A percentile compares a stretch with the other conserved stretches of the same genome.
These are phyloP conservation scores for Eubasilissa regina DNA, from an alignment of 1,140 invertebrate genomes.

Conservation along the genomic window DNA sequence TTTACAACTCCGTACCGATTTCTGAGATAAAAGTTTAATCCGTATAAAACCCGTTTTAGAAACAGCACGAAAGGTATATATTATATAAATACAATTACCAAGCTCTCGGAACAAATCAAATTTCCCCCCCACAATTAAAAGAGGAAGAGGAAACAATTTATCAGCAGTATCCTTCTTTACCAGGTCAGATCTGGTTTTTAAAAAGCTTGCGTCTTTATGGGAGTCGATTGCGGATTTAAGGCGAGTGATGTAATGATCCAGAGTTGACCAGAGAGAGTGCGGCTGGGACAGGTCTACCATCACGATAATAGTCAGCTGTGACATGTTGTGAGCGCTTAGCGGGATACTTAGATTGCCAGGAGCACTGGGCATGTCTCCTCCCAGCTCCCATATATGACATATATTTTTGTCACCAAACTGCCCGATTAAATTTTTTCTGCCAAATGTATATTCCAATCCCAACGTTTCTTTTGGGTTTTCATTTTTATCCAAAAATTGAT, in stretches of 20 bases:
- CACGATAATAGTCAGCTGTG: constrained; percentile 34
- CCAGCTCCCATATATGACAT: constrained; percentile 92
- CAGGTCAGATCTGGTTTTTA: background rate
- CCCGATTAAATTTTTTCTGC: constrained; percentile 82
- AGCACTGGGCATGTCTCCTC: constrained; percentile 69
- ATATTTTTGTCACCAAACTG: constrained; percentile 83
- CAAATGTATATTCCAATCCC: constrained; percentile 90
- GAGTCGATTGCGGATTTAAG: background rate
- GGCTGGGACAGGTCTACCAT: constrained; percentile 52
- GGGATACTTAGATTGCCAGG: constrained; percentile 43
- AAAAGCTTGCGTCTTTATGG: constrained; percentile 1
- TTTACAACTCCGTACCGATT: too few species aligned
- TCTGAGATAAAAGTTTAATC: too few species aligned
- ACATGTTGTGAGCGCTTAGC: constrained; percentile 13
- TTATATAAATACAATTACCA: constrained; percentile 53
- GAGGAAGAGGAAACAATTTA: constrained; percentile 31
- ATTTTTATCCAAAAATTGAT: constrained; percentile 86
- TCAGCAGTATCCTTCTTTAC: background rate
- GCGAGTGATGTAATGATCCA: background rate
- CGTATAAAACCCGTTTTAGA: too few species aligned
- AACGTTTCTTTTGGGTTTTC: constrained; percentile 85
- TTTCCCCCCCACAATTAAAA: constrained; percentile 54
- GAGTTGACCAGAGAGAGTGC: constrained; percentile 14
- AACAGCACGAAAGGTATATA: too few species aligned
- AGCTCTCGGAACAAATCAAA: constrained; percentile 54